These are phyloP conservation scores for Andrena bicolor DNA, from an alignment of 2,888 invertebrate genomes.

Conservation along the genomic window DNA sequence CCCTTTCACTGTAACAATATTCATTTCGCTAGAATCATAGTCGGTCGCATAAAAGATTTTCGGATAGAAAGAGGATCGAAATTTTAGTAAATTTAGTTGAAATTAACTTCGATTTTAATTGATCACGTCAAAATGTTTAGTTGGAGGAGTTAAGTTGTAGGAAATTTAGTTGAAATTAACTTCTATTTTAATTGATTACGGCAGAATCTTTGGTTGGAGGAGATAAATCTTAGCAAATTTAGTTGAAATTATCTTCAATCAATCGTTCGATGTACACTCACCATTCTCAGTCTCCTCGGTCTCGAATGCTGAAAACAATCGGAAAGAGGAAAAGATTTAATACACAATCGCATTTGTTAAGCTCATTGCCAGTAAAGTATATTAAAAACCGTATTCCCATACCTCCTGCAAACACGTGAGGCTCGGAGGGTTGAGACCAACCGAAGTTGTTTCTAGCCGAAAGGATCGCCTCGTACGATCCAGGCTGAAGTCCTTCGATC, in stretches of 20 bases:
- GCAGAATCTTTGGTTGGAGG: no score
- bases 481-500: slow-evolving; percentile 73
- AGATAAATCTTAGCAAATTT: background rate
- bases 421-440: slow-evolving; percentile 77
- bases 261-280: slow-evolving; percentile 47
- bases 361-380: background rate
- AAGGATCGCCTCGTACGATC: slow-evolving; percentile 78
- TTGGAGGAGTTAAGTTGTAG: no score
- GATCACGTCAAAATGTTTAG: no score
- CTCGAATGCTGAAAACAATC: slow-evolving; percentile 63
- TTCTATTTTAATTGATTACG: no score
- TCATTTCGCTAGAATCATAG: no score
- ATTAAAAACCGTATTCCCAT: slow-evolving; percentile 16
- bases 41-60: no score
- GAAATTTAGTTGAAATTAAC: no score
- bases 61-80: no score
- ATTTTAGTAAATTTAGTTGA: no score
- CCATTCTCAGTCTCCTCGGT: slow-evolving; percentile 64
- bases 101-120: no score
- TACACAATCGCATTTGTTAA: background rate
- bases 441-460: slow-evolving; percentile 78
- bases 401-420: slow-evolving; percentile 75
- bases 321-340: background rate
- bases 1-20: slow-evolving; percentile 33
- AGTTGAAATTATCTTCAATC: background rate